Conservation (phyloP, 30 jellyfish, hydroid and myxozoan species). For the Aurelia aurita region DNA sequence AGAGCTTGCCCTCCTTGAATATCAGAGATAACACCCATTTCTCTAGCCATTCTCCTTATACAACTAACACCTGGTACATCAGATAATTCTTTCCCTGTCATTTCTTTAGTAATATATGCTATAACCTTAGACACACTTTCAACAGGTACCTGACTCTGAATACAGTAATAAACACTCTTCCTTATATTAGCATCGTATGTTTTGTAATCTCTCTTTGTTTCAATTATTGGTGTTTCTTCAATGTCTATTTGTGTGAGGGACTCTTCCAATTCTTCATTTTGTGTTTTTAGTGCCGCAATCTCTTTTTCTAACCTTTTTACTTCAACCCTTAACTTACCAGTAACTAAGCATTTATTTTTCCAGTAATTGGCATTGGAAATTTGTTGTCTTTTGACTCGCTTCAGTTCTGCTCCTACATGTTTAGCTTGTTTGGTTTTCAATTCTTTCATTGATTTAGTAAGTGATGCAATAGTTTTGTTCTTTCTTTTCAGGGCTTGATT, state of each 20-base stretch:
- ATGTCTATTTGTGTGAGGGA: background rate
- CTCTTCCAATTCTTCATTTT: conserved; percentile 5
- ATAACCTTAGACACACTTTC: background rate
- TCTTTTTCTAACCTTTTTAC: too few species aligned
- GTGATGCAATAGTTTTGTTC: too few species aligned
- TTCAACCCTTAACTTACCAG: too few species aligned
- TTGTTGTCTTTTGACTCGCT: too few species aligned
- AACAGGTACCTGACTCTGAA: conserved; percentile 25
- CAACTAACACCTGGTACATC: background rate
- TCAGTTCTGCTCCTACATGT: too few species aligned
- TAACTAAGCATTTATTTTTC: too few species aligned
- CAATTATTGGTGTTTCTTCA: background rate
- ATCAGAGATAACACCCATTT: conserved; percentile 11
- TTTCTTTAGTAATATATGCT: background rate
- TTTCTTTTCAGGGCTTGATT: too few species aligned
- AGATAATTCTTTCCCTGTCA: conserved; percentile 36
- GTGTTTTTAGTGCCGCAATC: background rate
- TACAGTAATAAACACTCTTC: conserved; percentile 42
- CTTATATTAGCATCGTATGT: background rate
- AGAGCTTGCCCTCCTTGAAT: conserved; percentile 4
- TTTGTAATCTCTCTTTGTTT: conserved; percentile 4
- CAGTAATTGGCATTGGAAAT: too few species aligned
- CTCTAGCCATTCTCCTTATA: conserved; percentile 13
- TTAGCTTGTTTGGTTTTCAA: too few species aligned
- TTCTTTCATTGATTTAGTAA: too few species aligned